A percentile compares a stretch with the other conserved stretches of the same genome.
phyloP scores from a whole-genome alignment of 2,113 vertebrate genomes.

The Protobothrops mucrosquamatus region DNA sequence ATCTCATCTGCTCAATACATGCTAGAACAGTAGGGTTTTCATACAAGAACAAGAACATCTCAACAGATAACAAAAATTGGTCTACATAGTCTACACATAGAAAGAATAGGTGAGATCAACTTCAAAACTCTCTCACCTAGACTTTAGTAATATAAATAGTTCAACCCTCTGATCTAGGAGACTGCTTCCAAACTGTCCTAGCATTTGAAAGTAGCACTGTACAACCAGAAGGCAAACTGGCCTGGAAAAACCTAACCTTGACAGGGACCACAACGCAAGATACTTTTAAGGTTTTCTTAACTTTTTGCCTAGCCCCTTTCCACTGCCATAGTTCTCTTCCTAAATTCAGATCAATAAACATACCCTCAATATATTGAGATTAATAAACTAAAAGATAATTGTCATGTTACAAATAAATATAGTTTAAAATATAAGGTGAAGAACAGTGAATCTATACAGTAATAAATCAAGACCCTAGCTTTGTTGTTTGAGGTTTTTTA shows the following conservation, averaged over 20 bases:
- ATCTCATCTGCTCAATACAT: not conserved
- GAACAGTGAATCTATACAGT: not conserved
- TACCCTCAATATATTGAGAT: not conserved
- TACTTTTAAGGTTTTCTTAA: not conserved
- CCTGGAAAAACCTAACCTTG: not conserved
- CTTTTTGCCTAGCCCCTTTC: not conserved
- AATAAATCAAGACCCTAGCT: not conserved
- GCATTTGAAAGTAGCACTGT: not conserved
- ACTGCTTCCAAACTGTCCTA: not conserved
- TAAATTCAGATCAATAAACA: not conserved
- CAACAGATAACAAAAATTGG: not conserved
- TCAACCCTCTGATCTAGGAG: not conserved
- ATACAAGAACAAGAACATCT: not conserved
- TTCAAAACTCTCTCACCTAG: not conserved
- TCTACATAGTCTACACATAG: not conserved
- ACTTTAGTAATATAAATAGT: not conserved
- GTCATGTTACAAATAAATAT: not conserved
- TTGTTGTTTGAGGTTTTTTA: not conserved
- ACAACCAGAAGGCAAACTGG: not conserved
- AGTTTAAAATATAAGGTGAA: not conserved
- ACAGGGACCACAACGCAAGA: not conserved
- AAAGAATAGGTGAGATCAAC: not conserved
- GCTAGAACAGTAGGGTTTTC: not conserved
- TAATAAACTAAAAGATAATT: not conserved
- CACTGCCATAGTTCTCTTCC: not conserved